A percentile compares a stretch with the other conserved stretches of the same genome.
Conservation (phyloP, 2,888 invertebrate genomes). For the Melanchra persicariae region DNA sequence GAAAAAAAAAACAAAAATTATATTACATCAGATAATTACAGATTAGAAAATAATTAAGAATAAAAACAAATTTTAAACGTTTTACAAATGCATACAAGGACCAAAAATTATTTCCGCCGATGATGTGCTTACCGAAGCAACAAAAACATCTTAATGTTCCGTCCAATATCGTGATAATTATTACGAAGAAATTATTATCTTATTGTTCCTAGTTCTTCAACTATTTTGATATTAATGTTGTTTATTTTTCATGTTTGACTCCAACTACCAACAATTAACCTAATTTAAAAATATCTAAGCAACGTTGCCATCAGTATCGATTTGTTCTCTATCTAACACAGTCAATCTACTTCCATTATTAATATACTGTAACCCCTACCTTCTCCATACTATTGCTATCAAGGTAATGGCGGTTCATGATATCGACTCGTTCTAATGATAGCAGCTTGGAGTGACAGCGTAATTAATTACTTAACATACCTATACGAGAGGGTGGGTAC, state of each 20-base stretch:
- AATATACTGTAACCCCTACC: background rate
- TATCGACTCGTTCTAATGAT: conserved; percentile 52
- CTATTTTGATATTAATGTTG: background rate
- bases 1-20: too few relatives aligned
- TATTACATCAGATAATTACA: too few relatives aligned
- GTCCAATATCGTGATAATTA: too few relatives aligned
- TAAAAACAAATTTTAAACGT: too few relatives aligned
- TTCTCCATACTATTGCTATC: conserved; percentile 32
- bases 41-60: too few relatives aligned
- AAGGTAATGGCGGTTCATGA: conserved; percentile 47
- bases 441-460: conserved; percentile 42
- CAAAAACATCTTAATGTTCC: too few relatives aligned
- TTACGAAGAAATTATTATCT: too few relatives aligned
- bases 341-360: background rate
- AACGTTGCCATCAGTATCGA: background rate
- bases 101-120: too few relatives aligned
- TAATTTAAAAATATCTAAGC: background rate
- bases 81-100: too few relatives aligned
- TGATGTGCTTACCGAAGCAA: too few relatives aligned
- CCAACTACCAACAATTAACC: too few relatives aligned
- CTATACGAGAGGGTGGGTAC: background rate
- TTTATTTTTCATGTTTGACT: too few relatives aligned
- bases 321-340: background rate
- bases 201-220: background rate
- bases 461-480: conserved; percentile 45